phyloP scores from a whole-genome alignment of 2,888 invertebrate genomes.

The Sminthurides aquaticus region DNA sequence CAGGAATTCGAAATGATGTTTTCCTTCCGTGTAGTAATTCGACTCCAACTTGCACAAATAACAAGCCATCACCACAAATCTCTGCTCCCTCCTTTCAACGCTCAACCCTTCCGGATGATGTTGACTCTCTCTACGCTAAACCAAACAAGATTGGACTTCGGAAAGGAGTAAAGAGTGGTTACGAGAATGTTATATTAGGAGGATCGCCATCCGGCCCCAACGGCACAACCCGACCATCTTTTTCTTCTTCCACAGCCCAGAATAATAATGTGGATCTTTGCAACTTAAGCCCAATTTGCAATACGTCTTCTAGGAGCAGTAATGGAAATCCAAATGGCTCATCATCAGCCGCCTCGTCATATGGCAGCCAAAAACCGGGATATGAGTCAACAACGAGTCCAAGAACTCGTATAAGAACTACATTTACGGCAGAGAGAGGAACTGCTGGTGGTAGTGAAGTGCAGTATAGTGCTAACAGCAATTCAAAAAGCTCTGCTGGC shows the following conservation, averaged over 20 bases:
- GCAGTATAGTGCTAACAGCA: constrained; percentile 9
- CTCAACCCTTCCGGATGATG: constrained; percentile 14
- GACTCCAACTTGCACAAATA: constrained; percentile 26
- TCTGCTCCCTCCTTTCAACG: constrained; percentile 16
- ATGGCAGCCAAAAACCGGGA: not conserved
- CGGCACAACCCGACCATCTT: too few relatives aligned
- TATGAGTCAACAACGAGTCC: constrained; percentile 45
- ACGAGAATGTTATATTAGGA: constrained; percentile 45
- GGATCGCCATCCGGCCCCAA: constrained; percentile 25
- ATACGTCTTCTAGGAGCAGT: not conserved
- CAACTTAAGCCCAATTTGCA: not conserved
- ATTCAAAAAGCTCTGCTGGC: constrained; percentile 9
- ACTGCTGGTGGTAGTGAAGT: constrained; percentile 6
- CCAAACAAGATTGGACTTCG: constrained; percentile 18
- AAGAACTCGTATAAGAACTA: constrained; percentile 46
- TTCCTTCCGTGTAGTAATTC: constrained; percentile 11
- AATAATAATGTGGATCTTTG: not conserved
- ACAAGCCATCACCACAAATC: constrained; percentile 7
- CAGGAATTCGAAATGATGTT: constrained; percentile 18
- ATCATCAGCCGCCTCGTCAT: not conserved
- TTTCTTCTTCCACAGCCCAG: not conserved
- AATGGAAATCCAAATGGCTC: not conserved
- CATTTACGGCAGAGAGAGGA: constrained; percentile 33
- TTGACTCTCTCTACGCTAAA: constrained; percentile 3
- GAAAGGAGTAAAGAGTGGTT: constrained; percentile 44